phyloP scores from a whole-genome alignment of 2,113 vertebrate species.

The Phyllopteryx taeniolatus region DNA sequence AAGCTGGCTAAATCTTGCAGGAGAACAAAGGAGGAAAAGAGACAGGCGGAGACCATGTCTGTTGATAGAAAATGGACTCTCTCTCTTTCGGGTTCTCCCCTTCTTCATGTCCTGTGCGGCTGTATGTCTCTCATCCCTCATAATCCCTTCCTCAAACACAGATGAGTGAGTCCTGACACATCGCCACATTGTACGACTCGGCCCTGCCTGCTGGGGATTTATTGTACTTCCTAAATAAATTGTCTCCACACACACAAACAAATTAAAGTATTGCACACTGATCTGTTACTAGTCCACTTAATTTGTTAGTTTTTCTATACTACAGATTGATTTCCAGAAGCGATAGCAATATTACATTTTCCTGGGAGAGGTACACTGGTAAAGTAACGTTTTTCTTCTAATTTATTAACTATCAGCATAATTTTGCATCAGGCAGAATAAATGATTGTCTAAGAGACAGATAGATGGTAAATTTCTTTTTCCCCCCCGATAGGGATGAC shows the following conservation, averaged over 20 bases:
- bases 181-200: conserved; percentile 40
- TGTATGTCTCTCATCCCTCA: conserved; percentile 56
- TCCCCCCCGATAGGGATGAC: background rate
- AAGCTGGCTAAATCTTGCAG: conserved; percentile 26
- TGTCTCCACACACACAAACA: conserved; percentile 19
- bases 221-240: conserved; percentile 57
- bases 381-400: background rate
- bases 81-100: conserved; percentile 27
- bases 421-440: background rate
- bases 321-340: background rate
- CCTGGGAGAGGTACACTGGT: background rate
- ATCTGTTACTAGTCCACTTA: conserved; percentile 11
- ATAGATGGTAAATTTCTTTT: background rate
- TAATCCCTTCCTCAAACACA: conserved; percentile 72
- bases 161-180: conserved; percentile 67
- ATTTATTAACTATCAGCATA: background rate
- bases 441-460: background rate
- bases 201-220: conserved; percentile 55
- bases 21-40: conserved; percentile 36
- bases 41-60: conserved; percentile 35
- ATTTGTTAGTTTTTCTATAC: background rate
- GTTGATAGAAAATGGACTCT: conserved; percentile 39
- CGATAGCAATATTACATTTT: background rate
- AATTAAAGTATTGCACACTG: conserved; percentile 32
- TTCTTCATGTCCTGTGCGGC: conserved; percentile 47